Conservation (phyloP, 2,888 invertebrate species). For the Catocala sponsa region DNA sequence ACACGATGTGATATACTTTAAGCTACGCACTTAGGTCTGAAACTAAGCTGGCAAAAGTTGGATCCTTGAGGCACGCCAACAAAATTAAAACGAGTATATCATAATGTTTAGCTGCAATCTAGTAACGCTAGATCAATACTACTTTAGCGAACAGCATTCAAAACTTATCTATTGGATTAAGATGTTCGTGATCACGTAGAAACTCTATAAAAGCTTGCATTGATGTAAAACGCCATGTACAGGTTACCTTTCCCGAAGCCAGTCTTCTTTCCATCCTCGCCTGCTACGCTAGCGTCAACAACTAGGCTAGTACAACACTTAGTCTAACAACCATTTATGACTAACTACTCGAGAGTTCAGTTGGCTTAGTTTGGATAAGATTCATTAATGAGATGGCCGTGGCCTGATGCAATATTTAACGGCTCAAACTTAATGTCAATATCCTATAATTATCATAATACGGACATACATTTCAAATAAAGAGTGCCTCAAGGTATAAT, state of each 20-base stretch:
- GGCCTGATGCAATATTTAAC: slow-evolving; percentile 19
- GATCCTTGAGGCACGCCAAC: no score
- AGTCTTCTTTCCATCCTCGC: slow-evolving; percentile 72
- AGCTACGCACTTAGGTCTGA: no score
- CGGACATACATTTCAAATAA: no score
- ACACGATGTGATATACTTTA: no score
- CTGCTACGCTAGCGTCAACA: slow-evolving; percentile 72
- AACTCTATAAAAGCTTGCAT: slow-evolving; percentile 13
- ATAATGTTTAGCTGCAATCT: no score
- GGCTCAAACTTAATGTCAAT: no score
- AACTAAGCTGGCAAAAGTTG: no score
- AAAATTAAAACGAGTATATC: no score
- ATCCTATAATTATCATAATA: no score
- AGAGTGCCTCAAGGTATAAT: no score
- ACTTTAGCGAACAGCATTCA: no score
- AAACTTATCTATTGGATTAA: neutral
- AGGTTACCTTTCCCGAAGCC: slow-evolving; percentile 49
- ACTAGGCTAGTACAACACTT: slow-evolving; percentile 64
- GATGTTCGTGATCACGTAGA: neutral
- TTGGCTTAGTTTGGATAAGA: slow-evolving; percentile 17
- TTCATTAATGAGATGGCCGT: slow-evolving; percentile 15
- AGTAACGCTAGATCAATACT: no score
- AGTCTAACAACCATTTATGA: slow-evolving; percentile 43
- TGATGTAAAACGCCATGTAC: slow-evolving; percentile 26
- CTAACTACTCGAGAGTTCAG: slow-evolving; percentile 37